Base-by-base conservation (phyloP, 2,888 invertebrate genomes). In the Leistus spinibarbis region DNA sequence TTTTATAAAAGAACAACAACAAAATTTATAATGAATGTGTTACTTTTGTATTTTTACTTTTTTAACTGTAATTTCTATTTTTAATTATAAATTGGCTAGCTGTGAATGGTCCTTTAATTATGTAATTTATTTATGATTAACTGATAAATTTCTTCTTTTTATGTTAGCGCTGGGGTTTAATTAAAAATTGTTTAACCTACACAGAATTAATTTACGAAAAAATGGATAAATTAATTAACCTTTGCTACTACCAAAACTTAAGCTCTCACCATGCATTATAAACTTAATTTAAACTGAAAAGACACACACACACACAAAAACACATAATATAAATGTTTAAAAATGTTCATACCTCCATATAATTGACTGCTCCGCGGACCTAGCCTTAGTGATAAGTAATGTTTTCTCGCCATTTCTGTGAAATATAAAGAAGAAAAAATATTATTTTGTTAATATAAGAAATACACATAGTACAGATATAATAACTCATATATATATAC, bases 321-420 rank as follows among this genome's bases (percentile, higher is more conserved):
- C n/a, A 64, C 13, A 22, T 17, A 16, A 23, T 13, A n/a, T 64
- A n/a, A n/a, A n/a, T n/a, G n/a, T 64, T 20, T 64, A 0, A n/a
- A 23, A 64, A 23, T 64, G 16, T 60, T 17, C 60, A 82, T 85
- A 85, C 84, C 85, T 85, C 84, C 85, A 85, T 83, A 84, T 84
- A 82, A 84, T 83, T 79, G 84, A 83, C 82, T 85, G 85, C 83
- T 85, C 85, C 82, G 85, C 85, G 81, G 85, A 85, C 82, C 85
- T 84, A 83, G 85, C 85, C 84, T 85, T 85, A 82, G 85, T 85
- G 84, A 85, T 85, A 84, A 85, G 85, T 81, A 85, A 85, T 79
- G 85, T 85, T 84, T 85, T 85, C 84, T 85, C 85, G 81, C 85
- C 85, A 82, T 83, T 85, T 85, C 85, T 85, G 84, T 80, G 77